phyloP scores from a whole-genome alignment of 2,113 vertebrate genomes.

The Silurus meridionalis region DNA sequence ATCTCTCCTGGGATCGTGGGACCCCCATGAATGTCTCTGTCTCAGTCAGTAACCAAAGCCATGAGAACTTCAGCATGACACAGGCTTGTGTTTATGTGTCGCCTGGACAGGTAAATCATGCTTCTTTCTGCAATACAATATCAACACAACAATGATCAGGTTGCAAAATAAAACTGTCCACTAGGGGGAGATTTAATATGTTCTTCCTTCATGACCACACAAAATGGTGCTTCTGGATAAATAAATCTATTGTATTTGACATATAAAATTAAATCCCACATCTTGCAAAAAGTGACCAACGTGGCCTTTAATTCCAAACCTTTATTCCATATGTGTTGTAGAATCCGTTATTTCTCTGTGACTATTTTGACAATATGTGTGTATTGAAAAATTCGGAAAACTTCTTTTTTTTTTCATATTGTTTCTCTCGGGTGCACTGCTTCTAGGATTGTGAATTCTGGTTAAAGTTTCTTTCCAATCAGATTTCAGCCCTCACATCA shows the following conservation, averaged over 20 bases:
- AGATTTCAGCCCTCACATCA: too few species aligned
- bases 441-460: too few species aligned
- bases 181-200: neutral
- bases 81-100: constrained; percentile 72
- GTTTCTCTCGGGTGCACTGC: too few species aligned
- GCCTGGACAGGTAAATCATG: constrained; percentile 69
- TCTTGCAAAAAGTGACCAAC: neutral
- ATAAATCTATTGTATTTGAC: neutral
- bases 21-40: constrained; percentile 70
- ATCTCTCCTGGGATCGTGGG: constrained; percentile 69
- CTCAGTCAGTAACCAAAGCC: constrained; percentile 70
- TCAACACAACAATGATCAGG: neutral
- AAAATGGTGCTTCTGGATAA: neutral
- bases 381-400: too few species aligned
- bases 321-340: neutral
- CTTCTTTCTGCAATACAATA: neutral
- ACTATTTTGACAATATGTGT: too few species aligned
- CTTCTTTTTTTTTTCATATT: too few species aligned
- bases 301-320: too few species aligned
- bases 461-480: too few species aligned
- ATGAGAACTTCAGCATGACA: constrained; percentile 60
- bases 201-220: too few species aligned
- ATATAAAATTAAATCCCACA: neutral
- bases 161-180: neutral
- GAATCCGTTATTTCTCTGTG: too few species aligned